Percentiles rank a stretch among this genome's conserved stretches.
Evolutionary conservation across 2,797 vertebrate species (phyloP).

Genomic region (Hemibagrus guttatus): DNA sequence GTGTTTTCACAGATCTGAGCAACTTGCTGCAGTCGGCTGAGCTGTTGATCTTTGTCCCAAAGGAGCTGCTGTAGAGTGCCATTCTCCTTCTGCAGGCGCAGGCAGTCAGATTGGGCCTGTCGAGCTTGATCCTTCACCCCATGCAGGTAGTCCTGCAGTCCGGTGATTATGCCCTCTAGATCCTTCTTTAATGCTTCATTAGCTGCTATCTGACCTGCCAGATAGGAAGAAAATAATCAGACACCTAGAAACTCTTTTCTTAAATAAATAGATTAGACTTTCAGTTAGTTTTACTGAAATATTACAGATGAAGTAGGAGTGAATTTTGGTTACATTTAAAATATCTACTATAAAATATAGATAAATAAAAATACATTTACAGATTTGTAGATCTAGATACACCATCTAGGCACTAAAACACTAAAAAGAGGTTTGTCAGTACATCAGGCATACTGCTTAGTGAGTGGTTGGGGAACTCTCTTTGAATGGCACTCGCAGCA

Average conservation of each 20-base stretch:
- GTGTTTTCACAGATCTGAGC: conserved; percentile 74
- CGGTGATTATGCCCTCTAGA: conserved; percentile 83
- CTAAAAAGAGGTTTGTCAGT: not conserved
- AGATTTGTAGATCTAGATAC: not conserved
- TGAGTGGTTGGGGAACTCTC: not conserved
- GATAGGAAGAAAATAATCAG: not conserved
- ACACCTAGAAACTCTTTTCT: not conserved
- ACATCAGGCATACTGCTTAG: not conserved
- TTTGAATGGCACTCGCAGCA: not conserved
- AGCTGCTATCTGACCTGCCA: conserved; percentile 85
- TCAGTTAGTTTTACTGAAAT: not conserved
- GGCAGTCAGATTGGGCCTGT: conserved; percentile 75
- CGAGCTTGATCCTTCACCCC: conserved; percentile 80
- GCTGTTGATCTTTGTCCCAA: conserved; percentile 76
- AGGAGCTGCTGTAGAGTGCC: conserved; percentile 76
- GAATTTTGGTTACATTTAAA: not conserved
- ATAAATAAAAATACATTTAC: not conserved
- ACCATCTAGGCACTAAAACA: not conserved
- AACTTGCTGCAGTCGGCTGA: conserved; percentile 76
- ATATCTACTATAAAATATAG: not conserved
- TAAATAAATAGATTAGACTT: not conserved
- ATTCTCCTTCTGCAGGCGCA: conserved; percentile 78
- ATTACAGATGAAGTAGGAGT: not conserved
- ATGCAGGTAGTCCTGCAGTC: conserved; percentile 87
- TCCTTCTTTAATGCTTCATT: conserved; percentile 89